These are phyloP conservation scores for Eulacestoma nigropectus DNA, from an alignment of 2,113 vertebrate species.

Conservation along the genomic window DNA sequence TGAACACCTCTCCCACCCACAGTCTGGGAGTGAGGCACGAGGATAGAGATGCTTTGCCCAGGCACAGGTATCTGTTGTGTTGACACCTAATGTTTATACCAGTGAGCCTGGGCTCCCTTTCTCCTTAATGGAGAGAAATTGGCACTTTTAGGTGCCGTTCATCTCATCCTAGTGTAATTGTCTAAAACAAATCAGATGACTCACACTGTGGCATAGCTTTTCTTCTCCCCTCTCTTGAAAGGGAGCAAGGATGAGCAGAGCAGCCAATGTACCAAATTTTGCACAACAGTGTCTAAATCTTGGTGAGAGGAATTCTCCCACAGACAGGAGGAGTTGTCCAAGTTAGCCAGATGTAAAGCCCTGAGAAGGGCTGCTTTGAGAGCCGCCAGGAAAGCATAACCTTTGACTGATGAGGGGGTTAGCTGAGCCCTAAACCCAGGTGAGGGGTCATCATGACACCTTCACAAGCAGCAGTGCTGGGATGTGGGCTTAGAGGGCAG, in stretches of 20 bases:
- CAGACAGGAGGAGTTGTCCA: neutral
- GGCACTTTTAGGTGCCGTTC: neutral
- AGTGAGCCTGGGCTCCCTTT: neutral
- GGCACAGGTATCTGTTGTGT: neutral
- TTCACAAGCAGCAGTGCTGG: neutral
- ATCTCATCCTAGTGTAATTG: neutral
- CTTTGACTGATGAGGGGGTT: neutral
- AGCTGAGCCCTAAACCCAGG: neutral
- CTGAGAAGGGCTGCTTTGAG: neutral
- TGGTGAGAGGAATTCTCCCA: neutral
- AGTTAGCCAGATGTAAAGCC: neutral
- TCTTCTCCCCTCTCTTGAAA: neutral
- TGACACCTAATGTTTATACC: neutral
- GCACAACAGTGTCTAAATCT: neutral
- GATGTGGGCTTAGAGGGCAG: neutral
- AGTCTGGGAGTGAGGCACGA: neutral
- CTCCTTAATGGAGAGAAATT: neutral
- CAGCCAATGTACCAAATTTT: neutral
- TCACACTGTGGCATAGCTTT: neutral
- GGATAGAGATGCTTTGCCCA: neutral
- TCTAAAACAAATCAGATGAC: neutral
- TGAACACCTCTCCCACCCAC: fast-evolving
- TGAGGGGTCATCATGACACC: fast-evolving
- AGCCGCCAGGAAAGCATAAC: neutral
- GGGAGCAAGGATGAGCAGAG: neutral